These are phyloP conservation scores for Sapajus apella DNA, from an alignment of 2,113 vertebrate genomes.

Conservation along the genomic window DNA sequence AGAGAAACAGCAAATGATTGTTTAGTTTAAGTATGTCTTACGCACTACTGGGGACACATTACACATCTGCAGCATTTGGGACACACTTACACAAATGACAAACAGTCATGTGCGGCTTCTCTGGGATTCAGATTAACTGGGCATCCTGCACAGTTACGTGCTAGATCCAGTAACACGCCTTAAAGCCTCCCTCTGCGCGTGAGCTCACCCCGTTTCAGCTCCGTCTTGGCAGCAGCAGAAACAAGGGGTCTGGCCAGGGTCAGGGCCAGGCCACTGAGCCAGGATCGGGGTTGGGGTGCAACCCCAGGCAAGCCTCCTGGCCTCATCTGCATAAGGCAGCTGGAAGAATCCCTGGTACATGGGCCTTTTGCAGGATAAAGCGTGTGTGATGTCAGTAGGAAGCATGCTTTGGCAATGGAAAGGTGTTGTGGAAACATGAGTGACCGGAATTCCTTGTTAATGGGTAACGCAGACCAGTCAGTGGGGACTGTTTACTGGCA, in stretches of 20 bases:
- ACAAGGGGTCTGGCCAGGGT: background rate
- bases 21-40: background rate
- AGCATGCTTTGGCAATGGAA: slow-evolving; percentile 3
- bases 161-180: background rate
- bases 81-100: background rate
- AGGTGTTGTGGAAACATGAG: slow-evolving; percentile 40
- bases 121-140: background rate
- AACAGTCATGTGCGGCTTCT: background rate
- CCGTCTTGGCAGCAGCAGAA: background rate
- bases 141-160: background rate
- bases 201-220: background rate
- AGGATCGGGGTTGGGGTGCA: background rate
- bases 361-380: background rate
- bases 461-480: background rate
- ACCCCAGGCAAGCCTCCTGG: background rate
- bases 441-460: background rate
- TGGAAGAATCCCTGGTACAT: background rate
- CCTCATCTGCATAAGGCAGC: background rate
- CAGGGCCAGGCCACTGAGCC: background rate
- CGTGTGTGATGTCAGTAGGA: background rate
- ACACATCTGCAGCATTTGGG: background rate
- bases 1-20: background rate
- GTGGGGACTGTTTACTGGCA: background rate
- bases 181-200: background rate
- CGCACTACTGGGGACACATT: background rate